Percentiles rank a stretch among this genome's conserved stretches.
phyloP scores from a whole-genome alignment of 2,113 vertebrate genomes.

The Phyllostomus hastatus region DNA sequence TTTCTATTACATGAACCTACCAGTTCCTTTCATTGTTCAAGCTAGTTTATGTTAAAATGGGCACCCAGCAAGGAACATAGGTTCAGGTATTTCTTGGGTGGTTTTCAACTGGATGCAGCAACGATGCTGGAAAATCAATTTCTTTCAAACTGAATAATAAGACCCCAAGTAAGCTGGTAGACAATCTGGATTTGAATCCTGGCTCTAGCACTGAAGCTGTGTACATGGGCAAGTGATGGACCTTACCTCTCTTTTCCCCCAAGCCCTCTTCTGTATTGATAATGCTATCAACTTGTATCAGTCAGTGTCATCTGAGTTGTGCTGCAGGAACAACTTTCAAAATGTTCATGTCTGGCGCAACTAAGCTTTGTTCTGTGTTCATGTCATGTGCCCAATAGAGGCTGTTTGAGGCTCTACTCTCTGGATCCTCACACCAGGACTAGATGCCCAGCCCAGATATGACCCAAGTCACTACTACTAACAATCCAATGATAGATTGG shows the following conservation, averaged over 20 bases:
- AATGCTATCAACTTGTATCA: not conserved
- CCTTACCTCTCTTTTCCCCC: not conserved
- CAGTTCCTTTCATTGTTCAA: not conserved
- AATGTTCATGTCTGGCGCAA: not conserved
- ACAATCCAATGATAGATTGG: too few relatives aligned
- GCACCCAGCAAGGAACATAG: not conserved
- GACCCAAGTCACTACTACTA: not conserved
- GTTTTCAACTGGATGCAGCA: not conserved
- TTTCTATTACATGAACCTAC: not conserved
- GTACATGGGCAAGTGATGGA: rapidly evolving
- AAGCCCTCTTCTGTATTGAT: not conserved
- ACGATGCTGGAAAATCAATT: not conserved
- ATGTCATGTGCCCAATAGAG: not conserved
- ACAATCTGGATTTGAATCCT: not conserved
- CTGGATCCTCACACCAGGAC: not conserved
- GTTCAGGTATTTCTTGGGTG: not conserved
- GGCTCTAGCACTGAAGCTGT: not conserved
- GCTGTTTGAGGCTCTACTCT: not conserved
- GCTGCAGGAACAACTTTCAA: too few relatives aligned
- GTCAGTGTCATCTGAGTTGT: not conserved
- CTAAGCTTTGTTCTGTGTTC: not conserved
- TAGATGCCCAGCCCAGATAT: not conserved
- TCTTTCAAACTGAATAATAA: not conserved
- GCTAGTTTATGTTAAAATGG: not conserved
- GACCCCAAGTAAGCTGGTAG: not conserved